phyloP scores from a whole-genome alignment of 2,113 vertebrate species.

The Triplophysa dalaica region DNA sequence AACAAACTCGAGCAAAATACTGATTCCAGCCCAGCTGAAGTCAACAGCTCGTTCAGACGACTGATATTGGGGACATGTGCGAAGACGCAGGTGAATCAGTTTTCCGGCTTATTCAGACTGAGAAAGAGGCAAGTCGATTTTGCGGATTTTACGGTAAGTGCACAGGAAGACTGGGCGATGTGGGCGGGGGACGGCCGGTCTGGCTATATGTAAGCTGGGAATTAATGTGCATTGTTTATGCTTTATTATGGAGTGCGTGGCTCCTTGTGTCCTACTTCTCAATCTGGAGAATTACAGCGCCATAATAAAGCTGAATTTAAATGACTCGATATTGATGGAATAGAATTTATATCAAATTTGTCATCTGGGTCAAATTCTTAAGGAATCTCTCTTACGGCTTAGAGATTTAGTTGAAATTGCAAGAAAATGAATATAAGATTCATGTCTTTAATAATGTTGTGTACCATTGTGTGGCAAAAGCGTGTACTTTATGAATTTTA shows the following conservation, averaged over 20 bases:
- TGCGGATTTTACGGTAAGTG: slow-evolving; percentile 77
- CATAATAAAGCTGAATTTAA: background rate
- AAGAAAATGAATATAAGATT: too few species aligned
- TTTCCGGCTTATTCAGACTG: slow-evolving; percentile 76
- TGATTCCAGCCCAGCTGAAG: slow-evolving; percentile 14
- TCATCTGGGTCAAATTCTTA: too few species aligned
- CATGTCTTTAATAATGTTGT: too few species aligned
- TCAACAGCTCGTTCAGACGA: background rate
- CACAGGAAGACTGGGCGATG: slow-evolving; percentile 76
- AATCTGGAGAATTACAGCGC: slow-evolving; percentile 20
- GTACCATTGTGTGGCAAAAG: too few species aligned
- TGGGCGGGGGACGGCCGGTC: slow-evolving; percentile 79
- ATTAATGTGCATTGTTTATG: slow-evolving; percentile 26
- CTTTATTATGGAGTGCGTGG: slow-evolving; percentile 30
- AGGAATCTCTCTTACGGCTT: too few species aligned
- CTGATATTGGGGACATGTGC: slow-evolving; percentile 47
- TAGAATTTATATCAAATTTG: too few species aligned
- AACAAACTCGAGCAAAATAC: background rate
- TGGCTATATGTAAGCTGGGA: slow-evolving; percentile 58
- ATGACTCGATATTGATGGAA: too few species aligned
- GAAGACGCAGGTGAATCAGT: slow-evolving; percentile 62
- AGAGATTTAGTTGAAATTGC: too few species aligned
- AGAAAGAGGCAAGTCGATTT: slow-evolving; percentile 66
- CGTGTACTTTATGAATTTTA: too few species aligned
- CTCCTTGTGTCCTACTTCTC: slow-evolving; percentile 47